Evolutionary conservation across 2,797 vertebrate species (phyloP).

Genomic region (Lepus townsendii): DNA sequence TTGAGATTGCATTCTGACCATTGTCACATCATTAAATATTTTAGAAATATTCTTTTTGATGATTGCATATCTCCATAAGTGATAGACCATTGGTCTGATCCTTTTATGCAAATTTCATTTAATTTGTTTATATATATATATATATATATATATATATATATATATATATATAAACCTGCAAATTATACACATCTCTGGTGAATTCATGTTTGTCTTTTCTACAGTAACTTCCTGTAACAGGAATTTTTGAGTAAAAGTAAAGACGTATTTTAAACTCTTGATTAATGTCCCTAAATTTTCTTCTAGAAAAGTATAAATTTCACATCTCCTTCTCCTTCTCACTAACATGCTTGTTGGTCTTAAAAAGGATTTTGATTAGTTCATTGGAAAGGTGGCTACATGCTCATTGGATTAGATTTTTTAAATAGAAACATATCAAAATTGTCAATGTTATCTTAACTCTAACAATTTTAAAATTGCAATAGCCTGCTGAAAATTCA

Average conservation of each 20-base stretch:
- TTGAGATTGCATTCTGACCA: background rate
- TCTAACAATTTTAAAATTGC: background rate
- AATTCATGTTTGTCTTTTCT: background rate
- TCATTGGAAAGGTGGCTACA: background rate
- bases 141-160: slow-evolving; percentile 23
- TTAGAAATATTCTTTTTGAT: slow-evolving; percentile 1
- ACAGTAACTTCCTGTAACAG: background rate
- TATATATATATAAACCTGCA: background rate
- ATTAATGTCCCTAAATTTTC: background rate
- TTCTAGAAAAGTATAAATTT: slow-evolving; percentile 20
- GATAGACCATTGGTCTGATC: background rate
- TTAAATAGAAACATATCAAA: background rate
- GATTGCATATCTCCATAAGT: background rate
- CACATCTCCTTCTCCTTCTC: background rate
- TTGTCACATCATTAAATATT: background rate
- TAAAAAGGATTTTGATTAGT: slow-evolving; percentile 14
- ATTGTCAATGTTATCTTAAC: background rate
- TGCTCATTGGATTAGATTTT: background rate
- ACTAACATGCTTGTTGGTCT: background rate
- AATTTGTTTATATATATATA: background rate
- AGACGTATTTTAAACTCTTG: background rate
- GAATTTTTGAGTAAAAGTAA: slow-evolving; percentile 15
- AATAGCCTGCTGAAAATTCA: background rate
- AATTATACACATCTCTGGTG: background rate
- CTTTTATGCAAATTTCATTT: background rate